Evolutionary conservation across 2,888 invertebrate species (phyloP).

Genomic region (Andrena praecox): DNA sequence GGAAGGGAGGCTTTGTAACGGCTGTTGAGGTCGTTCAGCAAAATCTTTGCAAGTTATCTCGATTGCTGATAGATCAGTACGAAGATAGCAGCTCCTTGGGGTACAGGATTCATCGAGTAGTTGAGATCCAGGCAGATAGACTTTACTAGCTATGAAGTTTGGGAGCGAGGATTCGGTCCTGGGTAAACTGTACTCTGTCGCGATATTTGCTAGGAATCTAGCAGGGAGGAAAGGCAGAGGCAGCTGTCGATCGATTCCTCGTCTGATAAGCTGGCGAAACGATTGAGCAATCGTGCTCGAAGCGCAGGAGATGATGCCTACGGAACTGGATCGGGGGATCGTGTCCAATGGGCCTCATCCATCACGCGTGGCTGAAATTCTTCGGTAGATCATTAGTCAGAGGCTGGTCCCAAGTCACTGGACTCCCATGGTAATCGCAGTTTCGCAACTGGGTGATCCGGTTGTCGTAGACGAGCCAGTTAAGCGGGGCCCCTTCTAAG

Average conservation of each 20-base stretch:
- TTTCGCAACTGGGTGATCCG: constrained; percentile 23
- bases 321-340: not conserved
- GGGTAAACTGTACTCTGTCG: not conserved
- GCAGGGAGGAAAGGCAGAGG: not conserved
- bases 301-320: not conserved
- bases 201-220: constrained; percentile 3
- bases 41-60: too few species aligned
- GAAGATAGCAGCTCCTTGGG: too few species aligned
- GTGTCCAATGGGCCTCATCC: not conserved
- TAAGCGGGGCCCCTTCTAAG: not conserved
- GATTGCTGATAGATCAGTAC: too few species aligned
- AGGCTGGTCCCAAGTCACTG: not conserved
- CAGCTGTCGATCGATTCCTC: constrained; percentile 5
- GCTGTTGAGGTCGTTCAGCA: too few species aligned
- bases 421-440: not conserved
- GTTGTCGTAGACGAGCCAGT: constrained; percentile 10
- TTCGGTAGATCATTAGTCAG: not conserved
- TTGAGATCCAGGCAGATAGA: too few species aligned
- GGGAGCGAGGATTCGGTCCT: not conserved
- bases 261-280: constrained; percentile 9
- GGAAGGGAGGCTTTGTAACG: too few species aligned
- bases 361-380: not conserved
- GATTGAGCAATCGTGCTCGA: constrained; percentile 1
- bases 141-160: constrained; percentile 1
- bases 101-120: too few species aligned